A percentile compares a stretch with the other conserved stretches of the same genome.
Conservation (phyloP, 2,888 invertebrate genomes). For the Apamea anceps region DNA sequence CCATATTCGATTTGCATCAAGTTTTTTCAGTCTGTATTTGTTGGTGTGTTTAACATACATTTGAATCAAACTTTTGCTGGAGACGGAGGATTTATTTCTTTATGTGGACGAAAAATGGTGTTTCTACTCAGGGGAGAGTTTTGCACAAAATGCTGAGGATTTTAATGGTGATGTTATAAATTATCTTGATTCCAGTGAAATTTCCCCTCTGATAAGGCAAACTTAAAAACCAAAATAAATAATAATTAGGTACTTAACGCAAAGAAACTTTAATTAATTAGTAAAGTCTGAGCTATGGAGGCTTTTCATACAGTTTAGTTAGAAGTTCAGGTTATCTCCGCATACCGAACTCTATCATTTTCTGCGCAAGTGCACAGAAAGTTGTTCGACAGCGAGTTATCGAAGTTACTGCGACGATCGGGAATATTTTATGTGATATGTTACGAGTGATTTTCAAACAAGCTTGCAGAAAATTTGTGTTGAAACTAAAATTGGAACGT, state of each 20-base stretch:
- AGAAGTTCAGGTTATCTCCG: background rate
- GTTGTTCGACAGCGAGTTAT: conserved; percentile 12
- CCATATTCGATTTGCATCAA: conserved; percentile 47
- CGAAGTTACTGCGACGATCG: conserved; percentile 8
- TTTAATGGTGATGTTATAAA: background rate
- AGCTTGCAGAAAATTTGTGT: background rate
- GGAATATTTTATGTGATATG: conserved; percentile 34
- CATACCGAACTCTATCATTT: background rate
- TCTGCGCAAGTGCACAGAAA: background rate
- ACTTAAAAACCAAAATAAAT: background rate
- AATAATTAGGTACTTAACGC: background rate
- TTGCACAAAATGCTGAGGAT: background rate
- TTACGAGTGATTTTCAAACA: conserved; percentile 9
- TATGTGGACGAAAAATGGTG: background rate
- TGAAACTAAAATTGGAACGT: background rate
- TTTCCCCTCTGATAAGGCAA: background rate
- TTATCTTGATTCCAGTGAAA: background rate
- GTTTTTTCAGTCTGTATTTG: conserved; percentile 14
- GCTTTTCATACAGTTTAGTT: background rate
- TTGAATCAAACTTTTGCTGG: conserved; percentile 28
- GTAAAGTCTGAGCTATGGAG: background rate
- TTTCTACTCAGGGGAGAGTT: background rate
- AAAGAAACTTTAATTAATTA: background rate
- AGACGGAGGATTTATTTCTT: background rate
- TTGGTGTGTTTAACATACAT: conserved; percentile 28